Base-by-base conservation (phyloP, 2,888 invertebrate genomes). In the Drosophila subsilvestris region DNA sequence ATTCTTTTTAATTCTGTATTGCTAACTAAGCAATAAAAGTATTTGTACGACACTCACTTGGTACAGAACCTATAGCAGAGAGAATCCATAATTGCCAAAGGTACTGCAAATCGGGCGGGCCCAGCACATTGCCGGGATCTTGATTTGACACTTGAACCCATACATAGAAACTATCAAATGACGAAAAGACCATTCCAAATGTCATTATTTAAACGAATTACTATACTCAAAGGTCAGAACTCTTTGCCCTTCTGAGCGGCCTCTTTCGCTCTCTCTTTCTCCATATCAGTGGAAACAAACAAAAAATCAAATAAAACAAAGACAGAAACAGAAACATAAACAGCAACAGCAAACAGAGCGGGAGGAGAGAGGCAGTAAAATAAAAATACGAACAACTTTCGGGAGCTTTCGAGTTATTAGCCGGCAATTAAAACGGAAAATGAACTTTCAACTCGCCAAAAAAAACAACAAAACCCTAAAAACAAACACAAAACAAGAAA, bases 381-480 rank as follows among this genome's bases (percentile, higher is more conserved):
- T 43, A 18, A 80, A 85, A 70, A 83, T 66, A 63, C 49, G 59
- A 74, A 63, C 74, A 79, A 86, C 83, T 88, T 88, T 88, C 80
- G 63, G 69, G 74, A 79, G 82, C 83, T 88, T 88, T 88, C 86
- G 63, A 70, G 77, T 78, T 86, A 88, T 83, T 83, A 88, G 88
- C 74, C 65, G 74, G 74, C 86, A 83, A 86, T 83, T 83, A 83
- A 86, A 83, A 83, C 84, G 80, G 86, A 78, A 88, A 83, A 88
- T 80, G 88, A 88, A 88, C 83, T 83, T 88, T 86, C 80, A 74
- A 75, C 71, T 51, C 48, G 48, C 45, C 27, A 29, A 58, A 57
- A 56, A 62, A 53, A 29, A 25, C 14, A 55, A 43, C 4, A 25
- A 7, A 74, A 50, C 37, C 58, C 14, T 42, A 71, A 37, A 86